phyloP scores from a whole-genome alignment of 1,140 invertebrate species.

The Varroa destructor region DNA sequence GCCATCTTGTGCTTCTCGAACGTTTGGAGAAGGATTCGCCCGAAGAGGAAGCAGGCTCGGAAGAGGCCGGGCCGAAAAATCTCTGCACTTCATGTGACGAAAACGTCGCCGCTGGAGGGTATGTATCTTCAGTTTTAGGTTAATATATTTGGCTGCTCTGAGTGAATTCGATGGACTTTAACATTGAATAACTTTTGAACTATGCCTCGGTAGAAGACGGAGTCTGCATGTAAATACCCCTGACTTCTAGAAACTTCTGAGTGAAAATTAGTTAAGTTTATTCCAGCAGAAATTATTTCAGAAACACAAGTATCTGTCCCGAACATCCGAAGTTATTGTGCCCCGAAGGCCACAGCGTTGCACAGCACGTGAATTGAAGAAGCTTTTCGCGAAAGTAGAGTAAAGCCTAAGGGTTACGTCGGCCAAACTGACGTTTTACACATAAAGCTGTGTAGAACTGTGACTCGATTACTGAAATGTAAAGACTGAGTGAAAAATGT shows the following conservation, averaged over 20 bases:
- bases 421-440: too few species aligned
- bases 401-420: too few species aligned
- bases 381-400: too few species aligned
- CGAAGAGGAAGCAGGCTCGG: conserved; percentile 36
- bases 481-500: too few species aligned
- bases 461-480: too few species aligned
- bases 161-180: background rate
- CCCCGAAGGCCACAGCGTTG: too few species aligned
- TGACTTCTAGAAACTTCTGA: too few species aligned
- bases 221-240: background rate
- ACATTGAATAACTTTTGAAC: background rate
- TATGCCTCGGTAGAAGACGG: background rate
- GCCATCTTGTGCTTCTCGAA: conserved; percentile 60
- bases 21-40: conserved; percentile 39
- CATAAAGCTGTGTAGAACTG: too few species aligned
- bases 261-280: background rate
- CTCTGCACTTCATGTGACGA: conserved; percentile 73
- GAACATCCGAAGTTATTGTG: too few species aligned
- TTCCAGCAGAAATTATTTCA: background rate
- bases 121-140: conserved; percentile 37
- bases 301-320: background rate
- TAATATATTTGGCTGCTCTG: background rate
- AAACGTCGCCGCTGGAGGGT: conserved; percentile 60
- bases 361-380: too few species aligned
- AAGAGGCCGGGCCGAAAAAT: conserved; percentile 44